Conservation (phyloP, 2,888 invertebrate genomes). For the Athalia cordata region DNA sequence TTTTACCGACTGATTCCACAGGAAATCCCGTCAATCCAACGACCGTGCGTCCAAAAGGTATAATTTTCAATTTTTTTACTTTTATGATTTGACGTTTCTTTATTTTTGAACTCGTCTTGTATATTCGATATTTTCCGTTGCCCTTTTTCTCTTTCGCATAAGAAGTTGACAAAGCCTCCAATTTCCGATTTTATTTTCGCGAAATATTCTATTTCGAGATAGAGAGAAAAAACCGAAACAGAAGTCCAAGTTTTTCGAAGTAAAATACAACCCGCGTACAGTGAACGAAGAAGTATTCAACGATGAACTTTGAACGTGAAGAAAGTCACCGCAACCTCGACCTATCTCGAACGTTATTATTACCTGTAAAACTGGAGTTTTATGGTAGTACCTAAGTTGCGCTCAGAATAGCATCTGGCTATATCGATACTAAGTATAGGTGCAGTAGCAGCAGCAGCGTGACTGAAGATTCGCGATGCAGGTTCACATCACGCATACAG, state of each 20-base stretch:
- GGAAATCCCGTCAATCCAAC: conserved; percentile 83
- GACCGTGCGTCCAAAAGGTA: conserved; percentile 84
- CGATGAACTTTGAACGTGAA: conserved; percentile 19
- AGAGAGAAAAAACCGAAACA: too few species aligned
- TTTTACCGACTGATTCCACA: conserved; percentile 85
- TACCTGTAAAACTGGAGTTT: conserved; percentile 23
- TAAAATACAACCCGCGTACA: not conserved
- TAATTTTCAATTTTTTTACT: conserved; percentile 57
- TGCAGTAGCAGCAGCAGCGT: too few species aligned
- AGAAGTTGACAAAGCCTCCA: too few species aligned
- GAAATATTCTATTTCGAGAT: too few species aligned
- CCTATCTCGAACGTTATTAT: not conserved
- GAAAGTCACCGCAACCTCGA: not conserved
- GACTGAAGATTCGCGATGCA: conserved; percentile 6
- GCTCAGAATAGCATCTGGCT: not conserved
- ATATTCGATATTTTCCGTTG: not conserved
- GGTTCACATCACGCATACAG: not conserved
- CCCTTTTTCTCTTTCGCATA: not conserved
- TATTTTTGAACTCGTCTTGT: conserved; percentile 9
- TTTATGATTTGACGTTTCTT: conserved; percentile 39
- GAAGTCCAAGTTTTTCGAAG: not conserved
- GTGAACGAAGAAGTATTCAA: not conserved
- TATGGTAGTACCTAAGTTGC: not conserved
- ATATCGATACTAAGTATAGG: too few species aligned
- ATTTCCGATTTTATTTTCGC: too few species aligned